These are phyloP conservation scores for Megalurothrips usitatus DNA, from an alignment of 2,888 invertebrate species.

Conservation along the genomic window DNA sequence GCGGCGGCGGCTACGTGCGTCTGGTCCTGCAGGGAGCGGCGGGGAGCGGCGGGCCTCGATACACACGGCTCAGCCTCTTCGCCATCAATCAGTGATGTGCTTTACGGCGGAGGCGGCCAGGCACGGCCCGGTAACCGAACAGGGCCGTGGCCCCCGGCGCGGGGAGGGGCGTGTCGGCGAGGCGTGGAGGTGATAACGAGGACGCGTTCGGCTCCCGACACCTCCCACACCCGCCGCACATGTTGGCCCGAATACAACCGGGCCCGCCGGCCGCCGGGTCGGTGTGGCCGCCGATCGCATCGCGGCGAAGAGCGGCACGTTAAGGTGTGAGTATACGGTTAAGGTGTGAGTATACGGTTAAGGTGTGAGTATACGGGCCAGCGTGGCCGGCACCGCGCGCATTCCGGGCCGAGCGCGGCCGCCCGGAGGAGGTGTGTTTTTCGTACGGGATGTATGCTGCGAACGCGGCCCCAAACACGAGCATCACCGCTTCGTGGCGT, in stretches of 20 bases:
- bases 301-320: too few species aligned
- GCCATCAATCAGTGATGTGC: slow-evolving; percentile 7
- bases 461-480: too few species aligned
- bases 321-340: too few species aligned
- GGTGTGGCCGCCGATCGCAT: too few species aligned
- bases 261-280: neutral
- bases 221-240: neutral
- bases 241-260: neutral
- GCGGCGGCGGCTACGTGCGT: neutral
- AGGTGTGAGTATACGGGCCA: too few species aligned
- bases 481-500: too few species aligned
- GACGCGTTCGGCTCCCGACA: neutral
- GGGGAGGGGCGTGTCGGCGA: neutral
- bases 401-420: too few species aligned
- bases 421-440: too few species aligned
- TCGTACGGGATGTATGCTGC: too few species aligned
- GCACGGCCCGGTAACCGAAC: neutral
- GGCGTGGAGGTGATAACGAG: slow-evolving; percentile 9
- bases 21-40: neutral
- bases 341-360: too few species aligned
- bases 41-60: too few species aligned
- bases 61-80: neutral
- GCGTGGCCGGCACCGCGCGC: too few species aligned
- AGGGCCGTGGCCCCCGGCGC: neutral
- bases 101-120: neutral